Percentiles rank a stretch among this genome's conserved stretches.
These are phyloP conservation scores for Ectemnius continuus DNA, from an alignment of 2,888 invertebrate genomes.

Conservation along the genomic window DNA sequence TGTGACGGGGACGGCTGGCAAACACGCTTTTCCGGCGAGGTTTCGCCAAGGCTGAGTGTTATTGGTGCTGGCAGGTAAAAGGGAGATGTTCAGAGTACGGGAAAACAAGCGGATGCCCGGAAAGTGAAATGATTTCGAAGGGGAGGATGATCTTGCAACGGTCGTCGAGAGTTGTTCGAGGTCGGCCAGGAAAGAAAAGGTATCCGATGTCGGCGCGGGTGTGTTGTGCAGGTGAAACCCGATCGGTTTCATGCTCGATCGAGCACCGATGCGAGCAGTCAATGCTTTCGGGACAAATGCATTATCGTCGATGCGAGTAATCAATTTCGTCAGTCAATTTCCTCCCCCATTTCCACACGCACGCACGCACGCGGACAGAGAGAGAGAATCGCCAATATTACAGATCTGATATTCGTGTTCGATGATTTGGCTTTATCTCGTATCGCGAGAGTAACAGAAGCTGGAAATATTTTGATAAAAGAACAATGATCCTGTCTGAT, in stretches of 20 bases:
- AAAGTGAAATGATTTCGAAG: constrained; percentile 22
- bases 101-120: constrained; percentile 11
- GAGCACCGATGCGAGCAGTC: constrained; percentile 37
- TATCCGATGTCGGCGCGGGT: constrained; percentile 54
- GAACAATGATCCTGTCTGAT: not conserved
- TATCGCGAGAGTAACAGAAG: not conserved
- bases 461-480: not conserved
- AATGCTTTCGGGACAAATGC: constrained; percentile 39
- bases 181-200: constrained; percentile 31
- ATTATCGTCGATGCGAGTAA: constrained; percentile 43
- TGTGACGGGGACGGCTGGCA: not conserved
- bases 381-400: not conserved
- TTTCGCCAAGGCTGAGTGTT: constrained; percentile 17
- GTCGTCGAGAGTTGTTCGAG: constrained; percentile 35
- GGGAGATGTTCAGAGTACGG: constrained; percentile 13
- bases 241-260: constrained; percentile 53
- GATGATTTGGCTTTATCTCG: not conserved
- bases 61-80: constrained; percentile 32
- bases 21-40: constrained; percentile 10
- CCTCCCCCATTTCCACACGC: not conserved
- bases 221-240: constrained; percentile 54
- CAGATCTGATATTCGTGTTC: not conserved
- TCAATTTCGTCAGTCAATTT: constrained; percentile 57
- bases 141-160: constrained; percentile 43
- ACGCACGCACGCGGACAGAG: too few relatives aligned